These are phyloP conservation scores for Arenaria interpres DNA, from an alignment of 2,113 vertebrate genomes.

Conservation along the genomic window DNA sequence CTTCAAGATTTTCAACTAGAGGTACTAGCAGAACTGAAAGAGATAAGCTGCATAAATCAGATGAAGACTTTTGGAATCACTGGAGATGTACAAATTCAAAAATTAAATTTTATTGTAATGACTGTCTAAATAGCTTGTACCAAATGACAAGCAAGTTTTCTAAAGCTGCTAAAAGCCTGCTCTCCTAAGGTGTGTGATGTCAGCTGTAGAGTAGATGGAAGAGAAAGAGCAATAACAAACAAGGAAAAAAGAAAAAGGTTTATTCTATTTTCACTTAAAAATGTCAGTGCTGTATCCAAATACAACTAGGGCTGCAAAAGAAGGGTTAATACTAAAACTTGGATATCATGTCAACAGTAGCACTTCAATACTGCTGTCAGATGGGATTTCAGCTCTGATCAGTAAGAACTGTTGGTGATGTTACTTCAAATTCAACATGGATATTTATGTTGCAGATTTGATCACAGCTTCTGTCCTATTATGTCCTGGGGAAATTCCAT, in stretches of 20 bases:
- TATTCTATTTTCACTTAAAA: conserved; percentile 32
- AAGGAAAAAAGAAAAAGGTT: background rate
- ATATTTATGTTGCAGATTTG: conserved; percentile 11
- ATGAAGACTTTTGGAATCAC: background rate
- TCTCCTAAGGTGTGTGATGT: background rate
- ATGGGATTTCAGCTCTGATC: background rate
- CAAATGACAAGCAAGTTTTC: background rate
- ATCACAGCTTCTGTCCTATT: conserved; percentile 31
- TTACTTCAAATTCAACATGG: conserved; percentile 47
- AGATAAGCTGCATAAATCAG: background rate
- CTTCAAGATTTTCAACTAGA: background rate
- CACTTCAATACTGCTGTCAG: background rate
- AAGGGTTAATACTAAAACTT: conserved; percentile 27
- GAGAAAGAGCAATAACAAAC: conserved; percentile 32
- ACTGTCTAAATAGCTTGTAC: background rate
- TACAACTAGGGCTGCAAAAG: background rate
- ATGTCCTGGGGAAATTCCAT: conserved; percentile 38
- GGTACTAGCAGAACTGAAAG: background rate
- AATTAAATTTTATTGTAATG: background rate
- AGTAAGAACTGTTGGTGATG: conserved; percentile 11
- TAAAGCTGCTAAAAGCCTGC: background rate
- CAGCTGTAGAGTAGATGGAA: conserved; percentile 27
- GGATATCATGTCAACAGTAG: background rate
- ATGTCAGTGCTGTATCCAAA: background rate
- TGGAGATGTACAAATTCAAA: background rate